Evolutionary conservation across 2,888 invertebrate genomes (phyloP).

Genomic region (Drosophila diplacantha): DNA sequence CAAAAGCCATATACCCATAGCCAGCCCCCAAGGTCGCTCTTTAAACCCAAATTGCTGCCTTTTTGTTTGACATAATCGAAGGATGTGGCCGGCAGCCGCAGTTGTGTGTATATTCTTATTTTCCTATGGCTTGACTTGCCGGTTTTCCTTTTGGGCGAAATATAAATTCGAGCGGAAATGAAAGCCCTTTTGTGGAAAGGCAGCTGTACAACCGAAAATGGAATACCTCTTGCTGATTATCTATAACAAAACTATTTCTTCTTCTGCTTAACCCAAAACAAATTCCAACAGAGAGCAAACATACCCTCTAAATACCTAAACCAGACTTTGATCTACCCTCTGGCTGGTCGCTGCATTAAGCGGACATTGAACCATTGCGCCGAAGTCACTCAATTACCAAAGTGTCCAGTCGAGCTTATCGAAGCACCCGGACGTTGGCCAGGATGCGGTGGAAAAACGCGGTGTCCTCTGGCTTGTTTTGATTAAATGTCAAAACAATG

Average conservation of each 20-base stretch:
- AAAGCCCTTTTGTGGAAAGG: constrained; percentile 48
- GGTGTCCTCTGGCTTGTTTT: constrained; percentile 44
- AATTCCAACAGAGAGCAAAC: not conserved
- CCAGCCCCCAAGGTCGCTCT: constrained; percentile 55
- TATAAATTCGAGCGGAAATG: constrained; percentile 48
- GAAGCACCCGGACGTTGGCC: constrained; percentile 18
- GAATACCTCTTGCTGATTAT: not conserved
- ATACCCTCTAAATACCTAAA: not conserved
- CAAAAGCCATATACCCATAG: constrained; percentile 17
- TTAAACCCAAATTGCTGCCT: constrained; percentile 64
- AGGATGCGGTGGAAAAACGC: constrained; percentile 5
- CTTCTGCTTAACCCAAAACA: not conserved
- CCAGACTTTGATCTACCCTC: constrained; percentile 6
- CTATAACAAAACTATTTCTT: not conserved
- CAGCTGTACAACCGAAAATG: not conserved
- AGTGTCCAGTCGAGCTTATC: constrained; percentile 69
- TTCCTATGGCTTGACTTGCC: constrained; percentile 33
- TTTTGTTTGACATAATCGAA: constrained; percentile 65
- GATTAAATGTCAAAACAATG: constrained; percentile 72
- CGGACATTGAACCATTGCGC: constrained; percentile 57
- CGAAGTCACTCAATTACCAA: constrained; percentile 65
- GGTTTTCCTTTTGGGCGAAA: constrained; percentile 30
- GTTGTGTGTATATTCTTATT: constrained; percentile 19
- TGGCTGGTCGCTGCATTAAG: constrained; percentile 20
- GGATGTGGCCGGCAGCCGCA: constrained; percentile 35